Evolutionary conservation across 2,113 vertebrate species (phyloP).

Genomic region (Nycticorax nycticorax): DNA sequence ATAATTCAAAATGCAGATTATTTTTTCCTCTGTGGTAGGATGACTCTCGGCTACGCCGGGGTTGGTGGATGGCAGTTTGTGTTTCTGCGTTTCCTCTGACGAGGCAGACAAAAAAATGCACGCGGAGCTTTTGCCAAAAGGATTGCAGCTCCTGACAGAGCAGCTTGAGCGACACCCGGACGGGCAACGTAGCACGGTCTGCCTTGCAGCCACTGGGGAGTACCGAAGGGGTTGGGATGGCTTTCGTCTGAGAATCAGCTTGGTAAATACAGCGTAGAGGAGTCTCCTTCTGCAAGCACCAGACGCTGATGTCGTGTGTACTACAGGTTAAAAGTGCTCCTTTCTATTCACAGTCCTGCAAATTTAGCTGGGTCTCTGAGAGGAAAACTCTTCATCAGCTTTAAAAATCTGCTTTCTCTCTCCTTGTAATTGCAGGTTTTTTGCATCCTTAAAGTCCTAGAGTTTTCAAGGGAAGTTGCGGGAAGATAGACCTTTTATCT

Average conservation of each 20-base stretch:
- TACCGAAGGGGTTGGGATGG: not conserved
- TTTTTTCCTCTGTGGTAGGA: not conserved
- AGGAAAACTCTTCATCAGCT: not conserved
- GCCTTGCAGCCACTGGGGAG: not conserved
- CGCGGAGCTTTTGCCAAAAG: not conserved
- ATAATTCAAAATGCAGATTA: constrained; percentile 32
- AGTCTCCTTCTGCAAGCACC: not conserved
- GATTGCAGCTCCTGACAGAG: not conserved
- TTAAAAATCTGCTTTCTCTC: not conserved
- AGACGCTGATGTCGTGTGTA: not conserved
- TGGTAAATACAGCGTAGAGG: not conserved
- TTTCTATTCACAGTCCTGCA: not conserved
- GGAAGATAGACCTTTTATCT: not conserved
- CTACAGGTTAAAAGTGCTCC: not conserved
- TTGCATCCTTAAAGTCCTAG: not conserved
- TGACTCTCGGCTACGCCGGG: not conserved
- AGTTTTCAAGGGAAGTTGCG: not conserved
- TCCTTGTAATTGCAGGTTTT: not conserved
- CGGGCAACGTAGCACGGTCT: not conserved
- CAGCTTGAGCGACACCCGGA: not conserved
- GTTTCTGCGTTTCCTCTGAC: not conserved
- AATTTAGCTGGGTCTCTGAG: not conserved
- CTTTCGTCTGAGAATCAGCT: not conserved
- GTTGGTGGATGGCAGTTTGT: not conserved
- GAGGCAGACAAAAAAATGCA: not conserved